Base-by-base conservation (phyloP, 1,140 invertebrate species). In the Hormaphis cornu region DNA sequence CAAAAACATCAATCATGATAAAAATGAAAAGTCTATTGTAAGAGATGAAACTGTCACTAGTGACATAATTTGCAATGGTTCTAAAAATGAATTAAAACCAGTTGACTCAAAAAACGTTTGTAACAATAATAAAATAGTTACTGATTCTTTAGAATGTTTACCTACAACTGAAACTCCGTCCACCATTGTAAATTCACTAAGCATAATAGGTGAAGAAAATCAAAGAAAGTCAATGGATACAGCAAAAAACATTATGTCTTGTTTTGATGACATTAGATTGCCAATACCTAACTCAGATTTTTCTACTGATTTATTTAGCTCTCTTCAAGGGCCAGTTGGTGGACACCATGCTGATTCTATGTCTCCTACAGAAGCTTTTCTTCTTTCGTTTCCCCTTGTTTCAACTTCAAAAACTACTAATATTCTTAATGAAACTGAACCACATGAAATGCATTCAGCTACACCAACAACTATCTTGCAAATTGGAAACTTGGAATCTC, bases 341-440 rank as follows among this genome's bases (percentile, higher is more conserved):
- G 82, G 81, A 40, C 82, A 85, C 72, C 83, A 86, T 77, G 80
- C 83, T 1, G 83, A 85, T 74, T 85, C 84, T 10, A 86, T 87
- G 72, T 89, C 88, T 20, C 87, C 88, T 12, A 89, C 87, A 10
- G 88, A 87, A 26, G 88, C 88, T 9, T 89, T 89, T 76, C 77
- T 89, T 20, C 82, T 87, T 77, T 85, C 87, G 9, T 89, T 89
- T 74, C 88, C 88, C 1, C 77, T 89, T 14, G 87, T 89, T 1
- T 85, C 84, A 2, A 81, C 81, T 9, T 76, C 75, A 22, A 81
- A 80, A 76, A 83, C 82, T 63, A 79, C 82, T 1, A 84, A 85
- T 72, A 82, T 83, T 2, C 73, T 84, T 2, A 79, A 80, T 74
- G 82, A 82, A 63, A 79, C 79, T 33, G 81, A 81, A 66, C 79